Base-by-base conservation (phyloP, 1,140 invertebrate genomes). In the Hycleus cichorii region DNA sequence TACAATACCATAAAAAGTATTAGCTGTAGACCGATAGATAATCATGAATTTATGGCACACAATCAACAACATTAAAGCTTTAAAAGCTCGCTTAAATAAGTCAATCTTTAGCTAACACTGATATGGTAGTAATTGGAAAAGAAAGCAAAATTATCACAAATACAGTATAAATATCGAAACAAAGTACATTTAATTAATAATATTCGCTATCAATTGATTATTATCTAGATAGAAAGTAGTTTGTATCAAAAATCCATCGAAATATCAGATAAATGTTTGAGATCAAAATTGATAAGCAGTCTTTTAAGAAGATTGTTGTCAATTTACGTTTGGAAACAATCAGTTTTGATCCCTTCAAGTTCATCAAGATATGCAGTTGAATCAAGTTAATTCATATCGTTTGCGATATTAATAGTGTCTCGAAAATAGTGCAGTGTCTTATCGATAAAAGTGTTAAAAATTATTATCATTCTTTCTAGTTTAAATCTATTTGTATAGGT, bases 261-360 rank as follows among this genome's bases (percentile, higher is more conserved):
- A 62, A 50, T 44, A 43, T 47, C 55, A 44, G 54, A 65, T 58
- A 63, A 18, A 18, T 18, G 18, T 18, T 63, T 58, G 58, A 66
- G 62, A 63, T 63, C 62, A 62, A 62, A 63, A 67, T 67, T 65
- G 63, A 67, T 60, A 67, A 67, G 63, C 65, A 67, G 65, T 67
- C 65, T 67, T 67, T 53, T 55, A 64, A 32, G 32, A 32, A 32
- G 18, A 18, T 18, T 18, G 51, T 44, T 49, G 32, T 58, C 47
- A 61, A 38, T 40, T 38, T 63, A 51, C 5, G 43, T 47, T 42
- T 51, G 40, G 50, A 56, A 53, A 55, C 26, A 52, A 52, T 58
- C 43, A 58, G 32, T 49, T 52, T 52, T 58, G 47, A 51, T 47
- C 43, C 47, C 44, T 49, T 42, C 25, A 57, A 46, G 44, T 24